These are phyloP conservation scores for Sternarchorhynchus goeldii DNA, from an alignment of 2,797 vertebrate species.

Conservation along the genomic window DNA sequence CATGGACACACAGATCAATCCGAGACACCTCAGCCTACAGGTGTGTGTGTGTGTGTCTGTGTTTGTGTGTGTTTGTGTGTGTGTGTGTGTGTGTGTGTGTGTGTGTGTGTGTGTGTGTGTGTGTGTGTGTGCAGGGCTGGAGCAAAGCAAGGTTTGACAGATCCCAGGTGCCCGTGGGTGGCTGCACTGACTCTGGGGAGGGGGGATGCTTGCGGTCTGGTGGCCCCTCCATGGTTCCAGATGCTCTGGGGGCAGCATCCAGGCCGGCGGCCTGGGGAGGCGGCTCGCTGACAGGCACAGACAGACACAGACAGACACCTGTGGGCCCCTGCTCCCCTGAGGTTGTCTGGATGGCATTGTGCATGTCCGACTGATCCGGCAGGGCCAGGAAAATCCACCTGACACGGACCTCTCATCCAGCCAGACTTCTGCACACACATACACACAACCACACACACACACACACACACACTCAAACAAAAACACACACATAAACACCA, in stretches of 20 bases:
- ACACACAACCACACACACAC: constrained; percentile 14
- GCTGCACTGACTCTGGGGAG: constrained; percentile 39
- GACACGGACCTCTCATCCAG: constrained; percentile 36
- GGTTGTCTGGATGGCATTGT: constrained; percentile 36
- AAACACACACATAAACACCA: constrained; percentile 7
- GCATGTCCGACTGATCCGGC: constrained; percentile 41
- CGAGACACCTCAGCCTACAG: constrained; percentile 37
- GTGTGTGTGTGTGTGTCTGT: constrained; percentile 23
- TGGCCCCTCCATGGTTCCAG: constrained; percentile 42
- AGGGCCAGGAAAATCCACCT: constrained; percentile 44
- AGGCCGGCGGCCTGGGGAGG: constrained; percentile 48
- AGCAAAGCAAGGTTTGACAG: constrained; percentile 46
- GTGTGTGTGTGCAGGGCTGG: constrained; percentile 1
- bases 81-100: background rate
- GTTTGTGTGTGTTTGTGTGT: constrained; percentile 7
- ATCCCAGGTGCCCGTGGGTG: constrained; percentile 56
- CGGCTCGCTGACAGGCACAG: constrained; percentile 52
- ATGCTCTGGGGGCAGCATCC: constrained; percentile 39
- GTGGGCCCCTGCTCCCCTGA: constrained; percentile 39
- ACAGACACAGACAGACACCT: constrained; percentile 46
- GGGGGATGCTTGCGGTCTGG: constrained; percentile 3
- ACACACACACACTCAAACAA: constrained; percentile 7
- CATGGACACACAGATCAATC: constrained; percentile 23
- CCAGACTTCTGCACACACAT: constrained; percentile 15
- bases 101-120: background rate